phyloP scores from a whole-genome alignment of 2,888 invertebrate genomes.

The Conchocele bisecta region DNA sequence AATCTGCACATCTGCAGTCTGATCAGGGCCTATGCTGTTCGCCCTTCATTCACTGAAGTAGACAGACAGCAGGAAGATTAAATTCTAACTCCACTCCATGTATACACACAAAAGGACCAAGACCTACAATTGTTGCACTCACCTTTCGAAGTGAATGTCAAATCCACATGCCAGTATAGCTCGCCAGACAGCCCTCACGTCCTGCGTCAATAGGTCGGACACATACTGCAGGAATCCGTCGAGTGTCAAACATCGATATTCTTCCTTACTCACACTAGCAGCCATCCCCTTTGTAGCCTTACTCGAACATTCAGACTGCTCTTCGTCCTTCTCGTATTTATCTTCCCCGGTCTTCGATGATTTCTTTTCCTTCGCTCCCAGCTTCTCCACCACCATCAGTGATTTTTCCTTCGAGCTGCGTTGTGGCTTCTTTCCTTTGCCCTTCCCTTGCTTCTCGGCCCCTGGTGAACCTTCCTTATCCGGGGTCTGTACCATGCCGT shows the following conservation, averaged over 20 bases:
- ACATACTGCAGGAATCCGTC: slow-evolving; percentile 80
- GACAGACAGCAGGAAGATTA: not conserved
- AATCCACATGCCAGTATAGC: slow-evolving; percentile 80
- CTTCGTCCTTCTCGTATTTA: too few species aligned
- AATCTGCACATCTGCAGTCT: not conserved
- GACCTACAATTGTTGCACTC: not conserved
- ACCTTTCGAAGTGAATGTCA: slow-evolving; percentile 81
- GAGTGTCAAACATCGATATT: slow-evolving; percentile 76
- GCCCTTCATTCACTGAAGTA: too few species aligned
- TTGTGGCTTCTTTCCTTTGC: slow-evolving; percentile 70
- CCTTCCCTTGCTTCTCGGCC: slow-evolving; percentile 70
- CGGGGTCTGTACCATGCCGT: slow-evolving; percentile 75
- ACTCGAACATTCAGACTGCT: too few species aligned
- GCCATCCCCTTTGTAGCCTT: too few species aligned
- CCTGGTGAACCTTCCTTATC: slow-evolving; percentile 77
- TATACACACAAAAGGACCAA: not conserved
- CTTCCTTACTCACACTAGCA: too few species aligned
- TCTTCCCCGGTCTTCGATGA: too few species aligned
- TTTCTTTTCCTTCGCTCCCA: too few species aligned
- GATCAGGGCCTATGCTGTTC: too few species aligned
- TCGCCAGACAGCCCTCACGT: slow-evolving; percentile 78
- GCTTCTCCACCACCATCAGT: slow-evolving; percentile 64
- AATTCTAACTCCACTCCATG: not conserved
- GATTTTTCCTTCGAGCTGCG: slow-evolving; percentile 76
- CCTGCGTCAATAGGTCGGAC: slow-evolving; percentile 75